These are phyloP conservation scores for Strix aluco DNA, from an alignment of 2,113 vertebrate species.

Conservation along the genomic window DNA sequence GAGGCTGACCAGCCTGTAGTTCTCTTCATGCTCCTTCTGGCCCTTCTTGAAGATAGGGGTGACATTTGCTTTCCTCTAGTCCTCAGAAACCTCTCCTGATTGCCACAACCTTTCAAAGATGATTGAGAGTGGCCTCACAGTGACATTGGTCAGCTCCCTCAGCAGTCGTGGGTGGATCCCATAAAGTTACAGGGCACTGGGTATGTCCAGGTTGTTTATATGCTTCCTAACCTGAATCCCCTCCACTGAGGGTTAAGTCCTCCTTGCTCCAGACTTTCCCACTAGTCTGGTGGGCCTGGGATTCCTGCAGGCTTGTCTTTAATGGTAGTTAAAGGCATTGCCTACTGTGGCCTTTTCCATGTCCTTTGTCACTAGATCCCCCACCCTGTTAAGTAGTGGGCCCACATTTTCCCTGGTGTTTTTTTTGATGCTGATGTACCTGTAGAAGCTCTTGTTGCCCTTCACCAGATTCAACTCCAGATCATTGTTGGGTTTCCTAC, in stretches of 20 bases:
- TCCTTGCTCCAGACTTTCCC: not conserved
- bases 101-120: not conserved
- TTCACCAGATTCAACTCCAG: not conserved
- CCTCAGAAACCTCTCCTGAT: not conserved
- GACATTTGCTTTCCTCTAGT: not conserved
- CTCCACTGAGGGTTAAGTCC: not conserved
- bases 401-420: not conserved
- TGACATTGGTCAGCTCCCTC: not conserved
- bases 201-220: not conserved
- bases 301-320: not conserved
- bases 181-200: not conserved
- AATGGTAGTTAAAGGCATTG: not conserved
- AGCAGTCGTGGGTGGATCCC: not conserved
- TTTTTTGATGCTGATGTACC: not conserved
- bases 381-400: rapidly evolving
- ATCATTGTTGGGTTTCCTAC: not conserved
- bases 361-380: not conserved
- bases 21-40: not conserved
- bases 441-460: not conserved
- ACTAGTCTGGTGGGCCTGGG: not conserved
- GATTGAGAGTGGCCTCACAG: not conserved
- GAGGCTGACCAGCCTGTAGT: not conserved
- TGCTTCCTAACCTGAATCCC: not conserved
- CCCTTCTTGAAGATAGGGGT: not conserved
- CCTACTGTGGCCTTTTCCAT: not conserved